Base-by-base conservation (phyloP, 64 coral and sea anemone species). In the Exaiptasia diaphana region DNA sequence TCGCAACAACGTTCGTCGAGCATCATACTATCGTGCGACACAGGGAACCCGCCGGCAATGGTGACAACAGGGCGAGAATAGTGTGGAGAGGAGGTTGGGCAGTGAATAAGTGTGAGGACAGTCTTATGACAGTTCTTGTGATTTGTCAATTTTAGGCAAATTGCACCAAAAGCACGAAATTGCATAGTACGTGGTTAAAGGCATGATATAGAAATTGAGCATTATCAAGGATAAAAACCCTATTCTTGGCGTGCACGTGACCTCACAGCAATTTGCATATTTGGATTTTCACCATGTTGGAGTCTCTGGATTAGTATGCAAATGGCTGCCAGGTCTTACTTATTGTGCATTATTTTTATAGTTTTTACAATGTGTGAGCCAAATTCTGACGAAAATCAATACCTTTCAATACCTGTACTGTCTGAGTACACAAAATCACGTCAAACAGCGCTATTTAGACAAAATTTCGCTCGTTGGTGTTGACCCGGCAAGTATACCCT, bases 381-480 rank as follows among this genome's bases (percentile, higher is more conserved):
- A 62, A 8, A 33, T 37, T 14, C 28, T 37, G 67, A 20, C 67
- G 12, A 37, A 71, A 71, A 74, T n/a, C 20, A 74, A 41, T 10
- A 74, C 35, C 6, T 42, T 46, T 4, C 18, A 38, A 74, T 50
- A 46, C 71, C 22, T 69, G 50, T 67, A 0, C 26, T 74, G 17
- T 14, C 7, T 2, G 50, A 75, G 37, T 86, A 86, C 63, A 37
- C 41, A 26, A 64, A 76, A 43, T 7, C 83, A 76, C 15, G 55
- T 77, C 33, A 67, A 77, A 24, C 38, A 60, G 33, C 71, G 83
- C 22, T 86, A 86, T 41, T 73, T 54, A 26, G 73, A 86, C 38
- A 86, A 86, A 75, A 77, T 75, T 56, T 85, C 82, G 41, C 36
- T 54, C 8, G 29, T 85, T 62, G 82, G 82, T 21, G 68, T 85